Conservation (phyloP, 2,797 vertebrate species). For the Oreonectes daqikongensis region DNA sequence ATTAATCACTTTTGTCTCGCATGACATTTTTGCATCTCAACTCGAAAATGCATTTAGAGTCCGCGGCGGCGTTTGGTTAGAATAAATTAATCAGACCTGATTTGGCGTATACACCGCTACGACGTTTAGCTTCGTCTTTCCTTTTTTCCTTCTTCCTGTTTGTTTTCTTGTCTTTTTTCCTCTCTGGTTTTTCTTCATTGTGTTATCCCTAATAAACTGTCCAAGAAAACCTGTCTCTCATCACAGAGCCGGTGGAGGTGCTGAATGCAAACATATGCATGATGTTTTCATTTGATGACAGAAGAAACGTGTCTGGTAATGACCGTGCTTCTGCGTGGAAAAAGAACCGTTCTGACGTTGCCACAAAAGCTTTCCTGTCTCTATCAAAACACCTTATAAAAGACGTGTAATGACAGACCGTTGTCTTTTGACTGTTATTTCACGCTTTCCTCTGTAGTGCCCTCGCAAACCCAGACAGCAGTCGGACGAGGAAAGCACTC, state of each 20-base stretch:
- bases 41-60: constrained; percentile 67
- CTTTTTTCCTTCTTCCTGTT: constrained; percentile 13
- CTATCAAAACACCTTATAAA: not conserved
- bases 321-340: constrained; percentile 62
- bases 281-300: constrained; percentile 68
- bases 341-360: not conserved
- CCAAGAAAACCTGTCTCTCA: constrained; percentile 66
- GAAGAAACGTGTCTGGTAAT: constrained; percentile 67
- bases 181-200: constrained; percentile 62
- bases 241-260: constrained; percentile 64
- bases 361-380: not conserved
- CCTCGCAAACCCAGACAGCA: constrained; percentile 65
- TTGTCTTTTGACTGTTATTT: constrained; percentile 66
- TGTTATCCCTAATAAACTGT: constrained; percentile 76
- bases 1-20: constrained; percentile 77
- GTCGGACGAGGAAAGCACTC: constrained; percentile 71
- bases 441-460: constrained; percentile 73
- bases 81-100: constrained; percentile 72
- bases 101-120: constrained; percentile 54
- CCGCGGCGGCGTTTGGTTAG: constrained; percentile 66
- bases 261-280: constrained; percentile 59
- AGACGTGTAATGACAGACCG: constrained; percentile 53
- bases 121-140: not conserved
- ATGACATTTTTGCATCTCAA: constrained; percentile 67
- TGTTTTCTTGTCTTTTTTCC: constrained; percentile 47